Evolutionary conservation across 2,113 vertebrate genomes (phyloP).

Genomic region (Peromyscus leucopus): DNA sequence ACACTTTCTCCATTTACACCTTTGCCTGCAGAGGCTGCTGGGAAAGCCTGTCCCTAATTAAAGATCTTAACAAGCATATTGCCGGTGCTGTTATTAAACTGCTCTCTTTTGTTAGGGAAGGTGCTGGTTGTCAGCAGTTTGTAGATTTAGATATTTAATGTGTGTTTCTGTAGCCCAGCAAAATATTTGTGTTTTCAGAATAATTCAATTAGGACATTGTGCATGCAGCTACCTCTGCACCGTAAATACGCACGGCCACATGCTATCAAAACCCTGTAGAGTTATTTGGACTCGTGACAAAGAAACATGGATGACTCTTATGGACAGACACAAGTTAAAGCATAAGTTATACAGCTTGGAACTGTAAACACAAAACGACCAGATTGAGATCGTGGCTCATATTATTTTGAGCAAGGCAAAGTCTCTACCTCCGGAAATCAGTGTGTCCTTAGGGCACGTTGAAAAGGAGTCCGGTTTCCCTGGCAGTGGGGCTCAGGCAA

Average conservation of each 20-base stretch:
- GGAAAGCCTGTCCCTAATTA: conserved; percentile 91
- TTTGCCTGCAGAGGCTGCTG: conserved; percentile 86
- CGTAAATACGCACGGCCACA: conserved; percentile 39
- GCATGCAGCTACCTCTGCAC: conserved; percentile 31
- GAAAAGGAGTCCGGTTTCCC: conserved; percentile 10
- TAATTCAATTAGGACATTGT: conserved; percentile 62
- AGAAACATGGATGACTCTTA: neutral
- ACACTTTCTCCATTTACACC: conserved; percentile 88
- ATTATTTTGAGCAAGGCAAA: neutral
- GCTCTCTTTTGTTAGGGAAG: conserved; percentile 82
- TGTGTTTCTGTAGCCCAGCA: conserved; percentile 73
- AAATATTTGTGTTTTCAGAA: conserved; percentile 72
- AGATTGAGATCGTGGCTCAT: neutral
- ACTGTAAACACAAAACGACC: conserved; percentile 35
- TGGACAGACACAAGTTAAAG: neutral
- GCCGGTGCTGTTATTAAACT: conserved; percentile 87
- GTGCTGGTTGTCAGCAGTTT: conserved; percentile 81
- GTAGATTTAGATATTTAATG: conserved; percentile 76
- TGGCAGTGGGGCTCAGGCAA: neutral
- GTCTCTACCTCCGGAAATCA: neutral
- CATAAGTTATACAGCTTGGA: neutral
- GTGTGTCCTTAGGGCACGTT: neutral
- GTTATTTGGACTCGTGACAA: conserved; percentile 54
- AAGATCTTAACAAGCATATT: conserved; percentile 92
- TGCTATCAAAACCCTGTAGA: neutral